phyloP scores from a whole-genome alignment of 2,888 invertebrate genomes.

The Asteroscopus sphinx region DNA sequence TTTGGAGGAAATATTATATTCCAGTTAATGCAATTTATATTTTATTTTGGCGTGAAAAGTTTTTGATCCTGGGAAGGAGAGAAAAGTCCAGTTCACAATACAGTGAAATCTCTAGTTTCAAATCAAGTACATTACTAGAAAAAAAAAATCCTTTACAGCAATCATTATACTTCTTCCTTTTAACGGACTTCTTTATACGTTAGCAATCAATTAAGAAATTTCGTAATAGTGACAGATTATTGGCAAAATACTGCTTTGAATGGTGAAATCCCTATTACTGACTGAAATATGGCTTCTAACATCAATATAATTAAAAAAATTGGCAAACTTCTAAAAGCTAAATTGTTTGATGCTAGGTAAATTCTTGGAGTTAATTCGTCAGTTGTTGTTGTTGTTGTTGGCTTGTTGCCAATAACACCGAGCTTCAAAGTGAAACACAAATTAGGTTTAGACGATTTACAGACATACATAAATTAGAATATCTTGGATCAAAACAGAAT shows the following conservation, averaged over 20 bases:
- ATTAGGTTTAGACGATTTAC: slow-evolving; percentile 36
- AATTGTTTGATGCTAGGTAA: slow-evolving; percentile 45
- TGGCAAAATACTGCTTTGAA: slow-evolving; percentile 5
- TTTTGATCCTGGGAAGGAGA: too few relatives aligned
- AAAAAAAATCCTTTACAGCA: slow-evolving; percentile 2
- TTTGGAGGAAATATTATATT: too few relatives aligned
- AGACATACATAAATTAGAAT: slow-evolving; percentile 27
- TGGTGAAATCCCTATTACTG: slow-evolving; percentile 3
- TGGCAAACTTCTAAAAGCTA: slow-evolving; percentile 28
- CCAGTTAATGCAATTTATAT: too few relatives aligned
- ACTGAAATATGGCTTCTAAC: slow-evolving; percentile 17
- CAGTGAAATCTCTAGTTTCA: too few relatives aligned
- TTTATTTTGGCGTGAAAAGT: too few relatives aligned
- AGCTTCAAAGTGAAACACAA: slow-evolving; percentile 17
- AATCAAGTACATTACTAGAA: neutral
- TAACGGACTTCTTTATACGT: neutral
- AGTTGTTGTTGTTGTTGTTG: too few relatives aligned
- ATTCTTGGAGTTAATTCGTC: slow-evolving; percentile 30
- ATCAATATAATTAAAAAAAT: slow-evolving; percentile 26
- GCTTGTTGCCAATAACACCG: slow-evolving; percentile 35
- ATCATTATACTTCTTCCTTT: too few relatives aligned
- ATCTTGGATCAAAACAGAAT: slow-evolving; percentile 25
- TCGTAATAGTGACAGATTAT: neutral
- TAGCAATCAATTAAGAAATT: slow-evolving; percentile 12
- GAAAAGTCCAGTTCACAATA: too few relatives aligned